Evolutionary conservation across 2,113 vertebrate genomes (phyloP), one percentile per base, ranked within the genome.

Genomic region (Rana temporaria): DNA sequence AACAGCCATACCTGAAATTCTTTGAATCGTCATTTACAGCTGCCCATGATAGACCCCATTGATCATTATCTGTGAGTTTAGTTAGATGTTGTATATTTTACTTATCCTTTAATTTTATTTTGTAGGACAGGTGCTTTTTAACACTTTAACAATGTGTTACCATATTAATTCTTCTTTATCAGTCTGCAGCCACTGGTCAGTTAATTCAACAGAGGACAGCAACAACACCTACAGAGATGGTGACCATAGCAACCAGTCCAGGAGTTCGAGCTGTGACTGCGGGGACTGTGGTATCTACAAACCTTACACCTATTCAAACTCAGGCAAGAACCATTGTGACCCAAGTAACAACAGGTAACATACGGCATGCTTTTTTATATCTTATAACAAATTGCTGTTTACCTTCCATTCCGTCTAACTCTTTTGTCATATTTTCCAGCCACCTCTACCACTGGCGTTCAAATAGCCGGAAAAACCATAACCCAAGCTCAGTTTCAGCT

Each of bases 221-320:
- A 0, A 78, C 92, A 7, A 88, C 91, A 15, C 81, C 94, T 0
- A 87, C 93, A 0, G 95, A 95, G 74, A 92, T 94, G 20, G 93
- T 95, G 6, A 89, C 95, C 52, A 91, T 96, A 86, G 85, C 91
- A 0, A 89, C 95, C 0, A 81, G 89, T 17, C 92, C 91, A 78
- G 87, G 92, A 9, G 94, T 96, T 5, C 88, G 95, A 38, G 91
- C 93, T 0, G 94, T 93, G 62, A 93, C 93, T 8, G 93, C 92
- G 15, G 90, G 94, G 0, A 87, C 95, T 0, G 94, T 95, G 24
- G 94, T 95, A 63, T 93, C 94, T 17, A 91, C 94, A 60, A 90
- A 90, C 52, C 89, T 95, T 80, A 92, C 93, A 32, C 89, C 92
- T 0, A 92, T 90, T 59, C 92, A 92, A 85, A 88, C 92, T 7